Evolutionary conservation across 2,888 invertebrate genomes (phyloP).

Genomic region (Eledona agricola): DNA sequence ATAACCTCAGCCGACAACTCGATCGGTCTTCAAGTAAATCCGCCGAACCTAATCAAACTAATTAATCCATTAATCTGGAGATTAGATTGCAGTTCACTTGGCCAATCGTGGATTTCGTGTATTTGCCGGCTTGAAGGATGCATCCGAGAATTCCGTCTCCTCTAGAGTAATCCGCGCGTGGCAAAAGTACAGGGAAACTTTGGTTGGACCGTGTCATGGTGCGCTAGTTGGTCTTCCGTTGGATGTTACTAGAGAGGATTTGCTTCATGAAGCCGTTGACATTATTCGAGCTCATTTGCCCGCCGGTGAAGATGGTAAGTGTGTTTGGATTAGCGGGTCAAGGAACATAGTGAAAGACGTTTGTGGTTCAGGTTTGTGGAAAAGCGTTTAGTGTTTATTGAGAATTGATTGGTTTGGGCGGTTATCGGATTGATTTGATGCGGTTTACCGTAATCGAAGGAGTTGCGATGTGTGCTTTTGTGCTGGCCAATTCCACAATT

Average conservation of each 20-base stretch:
- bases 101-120: conserved; percentile 79
- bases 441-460: no score
- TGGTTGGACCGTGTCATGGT: conserved; percentile 51
- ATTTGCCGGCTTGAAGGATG: conserved; percentile 75
- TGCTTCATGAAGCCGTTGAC: conserved; percentile 80
- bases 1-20: conserved; percentile 84
- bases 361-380: no score
- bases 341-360: no score
- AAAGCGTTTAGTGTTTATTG: no score
- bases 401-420: no score
- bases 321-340: conserved; percentile 1
- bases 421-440: no score
- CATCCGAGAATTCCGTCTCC: conserved; percentile 69
- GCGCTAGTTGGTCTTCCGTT: conserved; percentile 75
- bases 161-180: conserved; percentile 65
- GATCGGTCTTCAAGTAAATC: conserved; percentile 75
- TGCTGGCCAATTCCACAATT: no score
- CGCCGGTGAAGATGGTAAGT: conserved; percentile 80
- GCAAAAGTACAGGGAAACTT: conserved; percentile 61
- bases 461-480: no score
- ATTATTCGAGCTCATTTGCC: conserved; percentile 82
- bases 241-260: conserved; percentile 83
- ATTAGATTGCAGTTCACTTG: conserved; percentile 76
- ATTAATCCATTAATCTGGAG: no score
- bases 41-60: not conserved